A percentile compares a stretch with the other conserved stretches of the same genome.
Conservation (phyloP, 1,140 invertebrate genomes). For the Bombus huntii region DNA sequence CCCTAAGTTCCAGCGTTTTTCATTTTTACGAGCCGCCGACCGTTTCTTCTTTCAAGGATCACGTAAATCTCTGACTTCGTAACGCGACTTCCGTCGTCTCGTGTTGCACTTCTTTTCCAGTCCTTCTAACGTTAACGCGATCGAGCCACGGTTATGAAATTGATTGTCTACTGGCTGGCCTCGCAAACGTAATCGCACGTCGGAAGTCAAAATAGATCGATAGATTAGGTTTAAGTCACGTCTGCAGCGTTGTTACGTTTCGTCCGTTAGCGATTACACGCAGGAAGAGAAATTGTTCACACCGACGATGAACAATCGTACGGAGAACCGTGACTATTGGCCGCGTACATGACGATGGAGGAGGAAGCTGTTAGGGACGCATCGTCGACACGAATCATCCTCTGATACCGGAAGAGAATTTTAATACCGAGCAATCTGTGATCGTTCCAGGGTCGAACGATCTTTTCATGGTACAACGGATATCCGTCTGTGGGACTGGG, state of each 20-base stretch:
- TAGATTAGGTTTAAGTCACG: not conserved
- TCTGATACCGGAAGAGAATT: not conserved
- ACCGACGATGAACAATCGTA: not conserved
- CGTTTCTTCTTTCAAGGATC: not conserved
- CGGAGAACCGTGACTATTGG: not conserved
- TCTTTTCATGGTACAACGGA: constrained; percentile 93
- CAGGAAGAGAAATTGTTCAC: not conserved
- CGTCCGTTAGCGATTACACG: not conserved
- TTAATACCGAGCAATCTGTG: not conserved
- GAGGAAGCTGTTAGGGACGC: too few relatives aligned
- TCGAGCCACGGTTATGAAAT: not conserved
- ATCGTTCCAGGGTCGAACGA: constrained; percentile 85
- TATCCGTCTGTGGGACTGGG: constrained; percentile 86
- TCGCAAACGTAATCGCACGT: constrained; percentile 12
- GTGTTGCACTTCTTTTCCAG: not conserved
- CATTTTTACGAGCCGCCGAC: not conserved
- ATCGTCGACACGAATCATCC: not conserved
- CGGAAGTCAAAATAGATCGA: not conserved
- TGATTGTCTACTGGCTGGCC: not conserved
- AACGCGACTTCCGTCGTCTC: not conserved
- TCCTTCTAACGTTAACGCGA: not conserved
- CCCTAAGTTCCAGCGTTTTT: constrained; percentile 22
- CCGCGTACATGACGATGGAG: too few relatives aligned
- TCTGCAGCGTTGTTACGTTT: too few relatives aligned
- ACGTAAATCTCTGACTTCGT: not conserved